Evolutionary conservation across 2,888 invertebrate genomes (phyloP).

Genomic region (Oligia strigilis): DNA sequence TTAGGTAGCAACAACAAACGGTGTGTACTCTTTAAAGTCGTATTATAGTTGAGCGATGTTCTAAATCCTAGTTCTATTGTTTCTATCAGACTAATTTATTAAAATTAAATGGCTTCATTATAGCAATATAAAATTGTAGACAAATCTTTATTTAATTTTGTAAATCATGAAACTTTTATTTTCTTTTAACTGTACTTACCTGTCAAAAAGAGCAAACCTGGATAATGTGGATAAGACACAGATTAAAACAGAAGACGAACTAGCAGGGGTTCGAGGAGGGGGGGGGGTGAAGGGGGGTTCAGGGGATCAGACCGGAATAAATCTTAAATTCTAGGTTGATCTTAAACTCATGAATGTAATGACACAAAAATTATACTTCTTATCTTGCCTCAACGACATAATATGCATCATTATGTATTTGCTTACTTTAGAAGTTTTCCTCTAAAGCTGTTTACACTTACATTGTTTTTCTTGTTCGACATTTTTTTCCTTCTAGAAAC

Average conservation of each 20-base stretch:
- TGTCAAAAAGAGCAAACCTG: no score
- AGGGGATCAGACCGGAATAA: no score
- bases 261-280: no score
- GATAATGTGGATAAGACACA: no score
- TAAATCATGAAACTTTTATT: no score
- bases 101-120: background rate
- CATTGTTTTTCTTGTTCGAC: conserved; percentile 5
- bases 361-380: background rate
- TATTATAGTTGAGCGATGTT: background rate
- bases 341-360: background rate
- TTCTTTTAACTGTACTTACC: no score
- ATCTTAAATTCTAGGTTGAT: background rate
- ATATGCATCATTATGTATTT: background rate
- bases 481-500: conserved; percentile 15
- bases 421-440: background rate
- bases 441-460: background rate
- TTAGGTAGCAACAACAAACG: no score
- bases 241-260: no score
- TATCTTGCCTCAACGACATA: background rate
- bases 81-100: background rate
- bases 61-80: background rate
- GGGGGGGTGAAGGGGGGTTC: no score
- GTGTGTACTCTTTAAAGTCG: background rate
- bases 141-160: no score
- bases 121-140: background rate